phyloP scores from a whole-genome alignment of 2,113 vertebrate species.

The Noctilio leporinus region DNA sequence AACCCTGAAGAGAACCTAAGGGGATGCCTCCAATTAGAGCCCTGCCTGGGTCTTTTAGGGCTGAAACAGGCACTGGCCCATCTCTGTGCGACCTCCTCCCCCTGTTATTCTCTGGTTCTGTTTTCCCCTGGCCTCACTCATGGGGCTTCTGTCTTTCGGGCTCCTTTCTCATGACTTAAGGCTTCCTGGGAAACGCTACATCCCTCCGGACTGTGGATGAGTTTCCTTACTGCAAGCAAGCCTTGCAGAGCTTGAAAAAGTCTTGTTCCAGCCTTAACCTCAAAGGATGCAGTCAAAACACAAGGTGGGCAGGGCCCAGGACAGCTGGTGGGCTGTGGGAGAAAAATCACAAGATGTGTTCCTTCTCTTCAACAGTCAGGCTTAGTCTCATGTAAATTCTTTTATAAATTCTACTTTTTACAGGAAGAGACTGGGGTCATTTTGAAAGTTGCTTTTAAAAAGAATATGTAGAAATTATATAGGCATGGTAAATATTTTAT shows the following conservation, averaged over 20 bases:
- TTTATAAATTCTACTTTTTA: too few relatives aligned
- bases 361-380: not conserved
- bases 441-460: too few relatives aligned
- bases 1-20: not conserved
- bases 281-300: not conserved
- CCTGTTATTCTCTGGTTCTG: not conserved
- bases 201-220: not conserved
- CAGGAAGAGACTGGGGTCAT: too few relatives aligned
- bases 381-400: not conserved
- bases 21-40: not conserved
- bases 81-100: not conserved
- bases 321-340: not conserved
- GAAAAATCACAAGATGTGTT: not conserved
- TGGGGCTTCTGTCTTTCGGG: not conserved
- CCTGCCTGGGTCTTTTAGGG: not conserved
- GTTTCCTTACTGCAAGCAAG: not conserved
- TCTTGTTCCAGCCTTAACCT: not conserved
- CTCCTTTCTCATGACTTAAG: not conserved
- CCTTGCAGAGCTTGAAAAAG: not conserved
- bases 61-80: accelerated
- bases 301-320: not conserved
- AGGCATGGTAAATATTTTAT: too few relatives aligned
- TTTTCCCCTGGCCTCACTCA: not conserved
- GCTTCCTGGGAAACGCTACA: not conserved
- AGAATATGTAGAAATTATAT: too few relatives aligned